Evolutionary conservation across 2,113 vertebrate genomes (phyloP).

Genomic region (Micromys minutus): DNA sequence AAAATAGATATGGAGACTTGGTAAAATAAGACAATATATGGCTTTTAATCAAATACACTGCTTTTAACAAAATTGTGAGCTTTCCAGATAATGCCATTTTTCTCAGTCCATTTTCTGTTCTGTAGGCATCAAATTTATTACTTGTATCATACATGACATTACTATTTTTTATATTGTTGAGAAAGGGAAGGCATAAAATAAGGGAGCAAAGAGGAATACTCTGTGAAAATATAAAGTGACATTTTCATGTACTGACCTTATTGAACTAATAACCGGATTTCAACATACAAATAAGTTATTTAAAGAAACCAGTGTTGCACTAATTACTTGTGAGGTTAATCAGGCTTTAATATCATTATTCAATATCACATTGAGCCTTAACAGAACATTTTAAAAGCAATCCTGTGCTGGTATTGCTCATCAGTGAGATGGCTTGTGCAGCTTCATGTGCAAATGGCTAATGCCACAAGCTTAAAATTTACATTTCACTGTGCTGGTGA

Average conservation of each 20-base stretch:
- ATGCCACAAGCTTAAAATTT: not conserved
- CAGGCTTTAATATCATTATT: not conserved
- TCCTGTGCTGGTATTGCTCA: not conserved
- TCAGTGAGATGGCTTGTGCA: not conserved
- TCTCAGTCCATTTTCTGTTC: not conserved
- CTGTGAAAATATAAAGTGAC: not conserved
- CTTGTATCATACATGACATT: not conserved
- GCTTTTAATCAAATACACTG: not conserved
- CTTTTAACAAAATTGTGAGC: not conserved
- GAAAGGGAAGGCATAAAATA: not conserved
- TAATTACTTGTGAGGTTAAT: not conserved
- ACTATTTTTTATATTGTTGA: not conserved
- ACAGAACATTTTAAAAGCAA: not conserved
- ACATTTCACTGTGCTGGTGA: not conserved
- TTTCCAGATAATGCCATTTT: not conserved
- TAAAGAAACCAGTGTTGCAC: not conserved
- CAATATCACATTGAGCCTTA: not conserved
- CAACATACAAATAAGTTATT: not conserved
- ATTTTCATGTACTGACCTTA: not conserved
- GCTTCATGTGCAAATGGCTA: not conserved
- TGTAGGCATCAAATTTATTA: too few relatives aligned
- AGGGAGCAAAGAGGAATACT: accelerated
- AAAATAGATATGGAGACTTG: not conserved
- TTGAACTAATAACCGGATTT: not conserved
- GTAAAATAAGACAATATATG: not conserved